phyloP scores from a whole-genome alignment of 2,888 invertebrate genomes.

The Odontothrips loti region DNA sequence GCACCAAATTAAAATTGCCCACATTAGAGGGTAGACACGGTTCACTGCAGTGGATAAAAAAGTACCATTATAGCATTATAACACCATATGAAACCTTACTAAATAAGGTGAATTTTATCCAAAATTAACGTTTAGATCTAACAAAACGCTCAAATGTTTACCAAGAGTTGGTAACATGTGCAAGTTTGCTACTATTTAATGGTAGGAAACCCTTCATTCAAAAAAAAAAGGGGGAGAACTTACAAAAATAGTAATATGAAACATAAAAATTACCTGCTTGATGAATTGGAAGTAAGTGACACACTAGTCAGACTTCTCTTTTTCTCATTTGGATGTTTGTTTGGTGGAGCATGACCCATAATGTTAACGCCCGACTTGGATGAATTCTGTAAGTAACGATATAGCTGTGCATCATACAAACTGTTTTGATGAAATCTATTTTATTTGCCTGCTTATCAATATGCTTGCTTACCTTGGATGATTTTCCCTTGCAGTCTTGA shows the following conservation, averaged over 20 bases:
- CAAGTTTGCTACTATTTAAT: neutral
- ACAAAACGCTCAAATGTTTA: too few relatives aligned
- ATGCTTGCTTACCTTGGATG: slow-evolving; percentile 52
- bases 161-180: too few relatives aligned
- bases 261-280: neutral
- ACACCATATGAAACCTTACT: too few relatives aligned
- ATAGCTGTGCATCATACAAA: too few relatives aligned
- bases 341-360: neutral
- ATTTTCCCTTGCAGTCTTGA: slow-evolving; percentile 72
- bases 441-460: neutral
- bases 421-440: too few relatives aligned
- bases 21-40: too few relatives aligned
- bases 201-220: slow-evolving; percentile 27
- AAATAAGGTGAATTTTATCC: too few relatives aligned
- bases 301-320: neutral
- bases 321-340: neutral
- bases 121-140: too few relatives aligned
- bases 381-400: slow-evolving; percentile 44
- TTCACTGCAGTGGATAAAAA: too few relatives aligned
- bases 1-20: too few relatives aligned
- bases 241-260: neutral
- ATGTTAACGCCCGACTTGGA: slow-evolving; percentile 41
- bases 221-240: neutral
- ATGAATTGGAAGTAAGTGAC: neutral
- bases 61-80: too few relatives aligned